These are phyloP conservation scores for Anastrepha ludens DNA, from an alignment of 1,140 invertebrate genomes.

Conservation along the genomic window DNA sequence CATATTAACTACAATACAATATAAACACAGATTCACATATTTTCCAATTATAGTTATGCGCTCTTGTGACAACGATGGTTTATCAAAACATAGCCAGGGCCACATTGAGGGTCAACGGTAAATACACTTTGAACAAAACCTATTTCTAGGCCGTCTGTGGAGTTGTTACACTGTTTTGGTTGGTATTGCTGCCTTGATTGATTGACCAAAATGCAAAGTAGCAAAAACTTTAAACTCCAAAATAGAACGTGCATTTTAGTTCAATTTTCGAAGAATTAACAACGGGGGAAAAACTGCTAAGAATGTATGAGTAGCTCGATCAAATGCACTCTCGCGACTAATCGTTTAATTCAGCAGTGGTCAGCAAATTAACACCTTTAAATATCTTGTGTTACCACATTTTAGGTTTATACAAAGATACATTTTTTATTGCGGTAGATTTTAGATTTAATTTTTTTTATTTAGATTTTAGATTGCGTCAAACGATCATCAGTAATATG, in stretches of 20 bases:
- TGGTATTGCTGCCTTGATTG: not conserved
- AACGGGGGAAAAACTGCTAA: too few relatives aligned
- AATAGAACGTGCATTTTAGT: not conserved
- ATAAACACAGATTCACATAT: not conserved
- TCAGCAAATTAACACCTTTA: too few relatives aligned
- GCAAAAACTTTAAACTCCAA: slow-evolving; percentile 5
- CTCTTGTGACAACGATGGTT: not conserved
- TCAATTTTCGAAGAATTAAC: not conserved
- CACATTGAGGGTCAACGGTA: not conserved
- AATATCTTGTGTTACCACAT: too few relatives aligned
- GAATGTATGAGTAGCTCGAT: too few relatives aligned
- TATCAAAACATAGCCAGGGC: not conserved
- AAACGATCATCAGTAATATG: too few relatives aligned
- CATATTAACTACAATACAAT: not conserved
- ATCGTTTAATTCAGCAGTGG: too few relatives aligned
- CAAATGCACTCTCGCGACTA: too few relatives aligned
- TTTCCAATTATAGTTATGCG: not conserved
- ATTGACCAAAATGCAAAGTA: not conserved
- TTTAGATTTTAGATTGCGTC: too few relatives aligned
- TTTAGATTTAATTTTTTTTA: too few relatives aligned
- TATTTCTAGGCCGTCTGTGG: too few relatives aligned
- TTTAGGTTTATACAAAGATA: too few relatives aligned
- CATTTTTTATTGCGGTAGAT: too few relatives aligned
- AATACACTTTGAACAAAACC: not conserved
- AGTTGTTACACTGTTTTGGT: not conserved